Evolutionary conservation across 2,113 vertebrate genomes (phyloP).

Genomic region (Etia nguti): DNA sequence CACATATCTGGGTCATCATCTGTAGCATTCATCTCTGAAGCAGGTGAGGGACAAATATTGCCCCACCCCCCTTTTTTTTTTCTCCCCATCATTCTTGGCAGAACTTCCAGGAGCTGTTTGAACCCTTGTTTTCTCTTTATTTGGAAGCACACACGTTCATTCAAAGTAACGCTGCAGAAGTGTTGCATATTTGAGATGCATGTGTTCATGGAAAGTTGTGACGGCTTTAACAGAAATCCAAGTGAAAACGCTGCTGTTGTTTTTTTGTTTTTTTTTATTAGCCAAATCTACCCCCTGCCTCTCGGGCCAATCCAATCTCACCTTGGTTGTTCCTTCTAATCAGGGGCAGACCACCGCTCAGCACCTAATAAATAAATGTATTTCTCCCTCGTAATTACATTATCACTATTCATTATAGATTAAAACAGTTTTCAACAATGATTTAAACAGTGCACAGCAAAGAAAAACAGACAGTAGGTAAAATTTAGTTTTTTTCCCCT

Average conservation of each 20-base stretch:
- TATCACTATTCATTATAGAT: neutral
- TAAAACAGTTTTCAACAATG: neutral
- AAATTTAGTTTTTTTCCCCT: neutral
- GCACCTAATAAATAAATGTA: neutral
- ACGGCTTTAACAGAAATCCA: neutral
- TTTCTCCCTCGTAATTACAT: neutral
- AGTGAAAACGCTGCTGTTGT: neutral
- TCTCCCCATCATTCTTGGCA: conserved; percentile 22
- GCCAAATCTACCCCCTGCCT: neutral
- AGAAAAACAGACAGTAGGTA: neutral
- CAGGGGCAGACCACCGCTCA: neutral
- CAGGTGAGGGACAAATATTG: conserved; percentile 40
- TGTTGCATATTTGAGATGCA: neutral
- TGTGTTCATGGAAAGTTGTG: conserved; percentile 3
- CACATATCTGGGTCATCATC: conserved; percentile 23
- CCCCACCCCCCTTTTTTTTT: accelerated
- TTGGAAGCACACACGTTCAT: conserved; percentile 15
- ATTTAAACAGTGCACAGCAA: neutral
- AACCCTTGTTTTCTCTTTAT: conserved; percentile 43
- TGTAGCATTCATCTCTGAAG: conserved; percentile 28
- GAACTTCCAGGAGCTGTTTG: neutral
- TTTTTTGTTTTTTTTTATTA: neutral
- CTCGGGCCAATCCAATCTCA: neutral
- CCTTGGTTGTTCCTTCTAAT: neutral
- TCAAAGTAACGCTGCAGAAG: neutral